A percentile compares a stretch with the other conserved stretches of the same genome.
phyloP scores from a whole-genome alignment of 2,888 invertebrate genomes.

The Temnothorax unifasciatus region DNA sequence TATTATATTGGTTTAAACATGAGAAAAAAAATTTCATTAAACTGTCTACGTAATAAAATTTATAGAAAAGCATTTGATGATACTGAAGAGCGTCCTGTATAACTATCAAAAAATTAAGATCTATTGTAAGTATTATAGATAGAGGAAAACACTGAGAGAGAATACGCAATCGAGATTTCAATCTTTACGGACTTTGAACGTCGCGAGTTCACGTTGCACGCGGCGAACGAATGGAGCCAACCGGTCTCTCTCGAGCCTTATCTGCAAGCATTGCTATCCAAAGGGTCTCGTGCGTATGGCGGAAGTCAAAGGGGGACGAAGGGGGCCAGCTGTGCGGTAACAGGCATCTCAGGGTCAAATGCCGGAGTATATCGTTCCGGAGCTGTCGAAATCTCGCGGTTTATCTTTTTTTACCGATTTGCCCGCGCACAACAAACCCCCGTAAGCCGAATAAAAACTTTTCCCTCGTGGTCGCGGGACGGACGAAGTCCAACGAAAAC shows the following conservation, averaged over 20 bases:
- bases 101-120: background rate
- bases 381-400: background rate
- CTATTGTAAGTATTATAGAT: background rate
- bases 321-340: background rate
- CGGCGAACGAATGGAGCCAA: conserved; percentile 29
- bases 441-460: background rate
- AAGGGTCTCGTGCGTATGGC: conserved; percentile 1
- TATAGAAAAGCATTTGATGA: background rate
- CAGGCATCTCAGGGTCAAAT: conserved; percentile 15
- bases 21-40: background rate
- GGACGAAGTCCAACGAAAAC: background rate
- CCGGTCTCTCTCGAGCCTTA: conserved; percentile 20
- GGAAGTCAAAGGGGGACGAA: background rate
- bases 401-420: background rate
- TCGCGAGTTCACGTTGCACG: conserved; percentile 57
- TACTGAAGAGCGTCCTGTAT: no score
- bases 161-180: conserved; percentile 54
- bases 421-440: background rate
- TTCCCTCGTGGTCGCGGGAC: background rate
- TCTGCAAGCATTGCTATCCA: conserved; percentile 25
- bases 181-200: conserved; percentile 76
- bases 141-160: conserved; percentile 9
- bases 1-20: background rate
- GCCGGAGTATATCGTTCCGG: background rate
- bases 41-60: background rate